Conservation (phyloP, 2,888 invertebrate genomes). For the Tricholauxania praeusta region DNA sequence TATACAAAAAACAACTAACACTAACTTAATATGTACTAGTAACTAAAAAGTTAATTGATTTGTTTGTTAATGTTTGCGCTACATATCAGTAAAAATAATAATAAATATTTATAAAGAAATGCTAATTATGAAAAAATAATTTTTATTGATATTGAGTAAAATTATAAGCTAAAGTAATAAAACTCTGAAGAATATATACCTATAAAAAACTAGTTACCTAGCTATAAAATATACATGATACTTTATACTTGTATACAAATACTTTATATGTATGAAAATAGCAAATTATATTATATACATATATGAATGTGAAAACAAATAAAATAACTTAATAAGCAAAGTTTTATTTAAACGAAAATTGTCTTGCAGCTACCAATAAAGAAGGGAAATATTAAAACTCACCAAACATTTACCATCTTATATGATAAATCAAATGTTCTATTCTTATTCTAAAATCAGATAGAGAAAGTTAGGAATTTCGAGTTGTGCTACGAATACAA, state of each 20-base stretch:
- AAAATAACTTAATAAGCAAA: too few species aligned
- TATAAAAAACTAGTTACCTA: slow-evolving; percentile 8
- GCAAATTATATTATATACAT: too few species aligned
- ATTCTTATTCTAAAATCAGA: too few species aligned
- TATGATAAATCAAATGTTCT: too few species aligned
- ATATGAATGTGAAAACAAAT: too few species aligned
- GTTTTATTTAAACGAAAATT: too few species aligned
- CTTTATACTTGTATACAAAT: slow-evolving; percentile 13
- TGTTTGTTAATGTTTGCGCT: slow-evolving; percentile 68
- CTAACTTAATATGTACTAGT: slow-evolving; percentile 37
- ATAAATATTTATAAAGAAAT: slow-evolving; percentile 46
- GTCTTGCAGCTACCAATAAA: too few species aligned
- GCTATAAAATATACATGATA: slow-evolving; percentile 29
- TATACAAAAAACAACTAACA: slow-evolving; percentile 45
- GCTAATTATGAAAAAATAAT: slow-evolving; percentile 38
- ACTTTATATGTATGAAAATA: slow-evolving; percentile 4
- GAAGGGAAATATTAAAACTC: too few species aligned
- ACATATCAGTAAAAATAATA: slow-evolving; percentile 66
- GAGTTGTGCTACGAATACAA: too few species aligned
- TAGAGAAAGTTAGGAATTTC: too few species aligned
- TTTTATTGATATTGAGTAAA: slow-evolving; percentile 20
- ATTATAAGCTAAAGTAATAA: slow-evolving; percentile 9
- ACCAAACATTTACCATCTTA: too few species aligned
- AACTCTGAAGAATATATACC: slow-evolving; percentile 8
- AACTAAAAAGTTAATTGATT: slow-evolving; percentile 59